These are phyloP conservation scores for Penaeus monodon DNA, from an alignment of 2,888 invertebrate species.

Conservation along the genomic window DNA sequence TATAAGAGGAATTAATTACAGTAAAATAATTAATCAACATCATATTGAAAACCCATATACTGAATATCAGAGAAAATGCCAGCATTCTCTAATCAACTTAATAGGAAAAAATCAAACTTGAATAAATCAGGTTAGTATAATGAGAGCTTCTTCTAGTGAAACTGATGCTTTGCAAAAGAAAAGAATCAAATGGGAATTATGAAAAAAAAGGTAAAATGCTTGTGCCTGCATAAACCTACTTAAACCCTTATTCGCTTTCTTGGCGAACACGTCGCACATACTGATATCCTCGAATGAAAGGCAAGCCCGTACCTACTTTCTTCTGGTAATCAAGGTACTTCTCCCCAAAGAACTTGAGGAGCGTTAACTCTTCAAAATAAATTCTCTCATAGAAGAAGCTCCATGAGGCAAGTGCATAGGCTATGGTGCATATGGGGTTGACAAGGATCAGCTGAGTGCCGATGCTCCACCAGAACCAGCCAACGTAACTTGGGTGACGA, in stretches of 20 bases:
- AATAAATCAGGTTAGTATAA: no score
- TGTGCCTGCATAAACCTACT: not conserved
- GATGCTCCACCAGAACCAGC: conserved; percentile 99
- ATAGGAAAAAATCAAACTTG: no score
- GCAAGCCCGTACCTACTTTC: conserved; percentile 86
- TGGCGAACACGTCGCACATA: not conserved
- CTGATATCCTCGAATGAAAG: conserved; percentile 84
- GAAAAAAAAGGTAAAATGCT: not conserved
- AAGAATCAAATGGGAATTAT: no score
- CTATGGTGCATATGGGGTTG: conserved; percentile 76
- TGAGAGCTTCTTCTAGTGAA: no score
- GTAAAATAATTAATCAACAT: no score
- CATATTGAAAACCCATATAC: no score
- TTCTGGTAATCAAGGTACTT: conserved; percentile 89
- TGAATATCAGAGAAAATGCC: no score
- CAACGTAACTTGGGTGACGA: conserved; percentile 97
- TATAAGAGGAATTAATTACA: no score
- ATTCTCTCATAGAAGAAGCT: conserved; percentile 91
- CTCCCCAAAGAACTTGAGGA: conserved; percentile 91
- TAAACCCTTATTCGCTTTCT: not conserved
- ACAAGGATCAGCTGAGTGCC: conserved; percentile 86
- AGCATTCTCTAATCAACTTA: no score
- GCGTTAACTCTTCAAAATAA: conserved; percentile 86
- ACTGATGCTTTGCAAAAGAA: no score
- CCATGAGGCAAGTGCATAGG: conserved; percentile 89